Percentiles rank a stretch among this genome's conserved stretches.
phyloP scores from a whole-genome alignment of 1,140 invertebrate genomes.

The Euwallacea fornicatus region DNA sequence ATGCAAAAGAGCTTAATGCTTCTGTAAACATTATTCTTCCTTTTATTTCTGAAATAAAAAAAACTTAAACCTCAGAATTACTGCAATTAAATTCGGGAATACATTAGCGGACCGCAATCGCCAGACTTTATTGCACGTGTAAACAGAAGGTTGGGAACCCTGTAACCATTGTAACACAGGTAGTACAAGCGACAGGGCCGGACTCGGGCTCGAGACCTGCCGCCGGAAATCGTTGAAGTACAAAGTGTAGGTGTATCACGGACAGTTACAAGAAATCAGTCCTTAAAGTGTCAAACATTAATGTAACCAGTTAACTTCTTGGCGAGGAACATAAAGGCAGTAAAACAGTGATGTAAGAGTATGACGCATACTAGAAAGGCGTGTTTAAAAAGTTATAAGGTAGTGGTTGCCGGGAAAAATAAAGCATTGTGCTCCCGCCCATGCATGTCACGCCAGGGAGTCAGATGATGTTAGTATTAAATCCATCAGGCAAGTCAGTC shows the following conservation, averaged over 20 bases:
- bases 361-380: not conserved
- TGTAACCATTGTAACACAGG: not conserved
- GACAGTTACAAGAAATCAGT: not conserved
- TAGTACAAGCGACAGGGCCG: not conserved
- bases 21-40: constrained; percentile 18
- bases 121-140: constrained; percentile 4
- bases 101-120: constrained; percentile 11
- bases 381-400: too few relatives aligned
- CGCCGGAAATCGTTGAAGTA: not conserved
- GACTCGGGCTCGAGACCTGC: not conserved
- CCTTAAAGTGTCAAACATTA: not conserved
- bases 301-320: not conserved
- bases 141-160: constrained; percentile 12
- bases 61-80: constrained; percentile 11
- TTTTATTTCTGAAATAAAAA: constrained; percentile 13
- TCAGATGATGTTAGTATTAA: too few relatives aligned
- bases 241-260: not conserved
- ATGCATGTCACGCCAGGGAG: too few relatives aligned
- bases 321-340: not conserved
- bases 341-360: not conserved
- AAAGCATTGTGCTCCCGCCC: too few relatives aligned
- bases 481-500: too few relatives aligned
- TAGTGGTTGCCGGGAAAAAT: too few relatives aligned
- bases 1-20: constrained; percentile 12
- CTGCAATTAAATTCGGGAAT: constrained; percentile 19